phyloP scores from a whole-genome alignment of 1,140 invertebrate genomes.

The Caenorhabditis remanei region DNA sequence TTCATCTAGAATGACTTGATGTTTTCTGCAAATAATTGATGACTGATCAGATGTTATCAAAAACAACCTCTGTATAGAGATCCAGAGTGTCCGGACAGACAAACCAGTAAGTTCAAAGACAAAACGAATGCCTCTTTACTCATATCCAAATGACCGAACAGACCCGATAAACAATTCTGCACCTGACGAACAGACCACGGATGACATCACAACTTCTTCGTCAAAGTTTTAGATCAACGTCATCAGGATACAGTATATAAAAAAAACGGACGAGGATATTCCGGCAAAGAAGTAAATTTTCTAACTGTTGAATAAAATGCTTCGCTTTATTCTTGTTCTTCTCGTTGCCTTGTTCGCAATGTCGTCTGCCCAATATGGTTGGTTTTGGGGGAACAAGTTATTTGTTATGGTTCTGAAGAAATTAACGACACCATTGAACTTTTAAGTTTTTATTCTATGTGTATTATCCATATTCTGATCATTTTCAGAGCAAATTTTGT shows the following conservation, averaged over 20 bases:
- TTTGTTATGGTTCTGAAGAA: neutral
- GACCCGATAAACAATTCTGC: neutral
- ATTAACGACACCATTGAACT: neutral
- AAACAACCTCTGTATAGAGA: too few species aligned
- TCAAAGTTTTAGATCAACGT: neutral
- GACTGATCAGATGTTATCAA: neutral
- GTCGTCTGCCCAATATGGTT: neutral
- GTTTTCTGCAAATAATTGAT: too few species aligned
- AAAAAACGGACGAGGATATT: neutral
- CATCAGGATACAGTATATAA: neutral
- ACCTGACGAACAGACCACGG: neutral
- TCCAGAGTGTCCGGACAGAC: neutral
- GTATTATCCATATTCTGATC: too few species aligned
- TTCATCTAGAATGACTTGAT: too few species aligned
- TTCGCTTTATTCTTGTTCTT: slow-evolving; percentile 39
- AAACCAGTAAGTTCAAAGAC: neutral
- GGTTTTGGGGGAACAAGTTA: neutral
- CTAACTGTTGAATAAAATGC: neutral
- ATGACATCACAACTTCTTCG: neutral
- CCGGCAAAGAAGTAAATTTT: neutral
- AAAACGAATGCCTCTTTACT: neutral
- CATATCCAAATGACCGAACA: slow-evolving; percentile 6
- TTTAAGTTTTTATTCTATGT: neutral
- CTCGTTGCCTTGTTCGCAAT: slow-evolving; percentile 9
- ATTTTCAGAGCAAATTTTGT: too few species aligned